Conservation (phyloP, 2,113 vertebrate genomes). For the Greenwoodochromis staneri region DNA sequence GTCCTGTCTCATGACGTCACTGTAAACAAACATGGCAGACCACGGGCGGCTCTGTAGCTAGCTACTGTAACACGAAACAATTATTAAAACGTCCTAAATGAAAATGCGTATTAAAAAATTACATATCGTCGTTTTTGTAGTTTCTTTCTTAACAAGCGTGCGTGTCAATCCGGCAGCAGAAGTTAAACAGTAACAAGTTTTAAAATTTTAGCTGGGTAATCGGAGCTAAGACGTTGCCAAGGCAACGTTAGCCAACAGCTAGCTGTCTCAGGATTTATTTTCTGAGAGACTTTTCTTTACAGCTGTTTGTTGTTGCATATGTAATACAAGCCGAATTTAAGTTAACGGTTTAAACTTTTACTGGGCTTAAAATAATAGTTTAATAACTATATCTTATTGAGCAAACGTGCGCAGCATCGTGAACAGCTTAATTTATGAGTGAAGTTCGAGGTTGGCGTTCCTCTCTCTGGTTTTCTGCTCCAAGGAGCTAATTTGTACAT, state of each 20-base stretch:
- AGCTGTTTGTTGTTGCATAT: background rate
- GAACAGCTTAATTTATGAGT: background rate
- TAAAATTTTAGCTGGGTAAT: background rate
- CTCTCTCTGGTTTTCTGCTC: background rate
- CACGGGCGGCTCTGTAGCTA: rapidly evolving
- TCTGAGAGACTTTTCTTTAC: background rate
- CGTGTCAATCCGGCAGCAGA: rapidly evolving
- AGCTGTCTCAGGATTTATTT: background rate
- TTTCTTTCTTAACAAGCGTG: background rate
- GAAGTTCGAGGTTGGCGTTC: background rate
- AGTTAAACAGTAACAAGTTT: background rate
- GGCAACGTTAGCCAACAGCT: background rate
- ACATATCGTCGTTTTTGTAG: rapidly evolving
- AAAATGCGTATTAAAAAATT: background rate
- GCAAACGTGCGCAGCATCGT: background rate
- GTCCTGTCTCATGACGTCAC: background rate
- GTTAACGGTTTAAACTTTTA: background rate
- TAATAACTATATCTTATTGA: rapidly evolving
- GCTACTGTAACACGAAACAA: background rate
- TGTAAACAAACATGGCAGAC: conserved; percentile 30
- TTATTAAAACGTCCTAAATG: background rate
- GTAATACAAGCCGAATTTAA: background rate
- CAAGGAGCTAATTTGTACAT: background rate
- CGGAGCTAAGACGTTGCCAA: background rate
- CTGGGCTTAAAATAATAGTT: background rate